Base-by-base conservation (phyloP, 2,888 invertebrate species). In the Mimumesa dahlbomi region DNA sequence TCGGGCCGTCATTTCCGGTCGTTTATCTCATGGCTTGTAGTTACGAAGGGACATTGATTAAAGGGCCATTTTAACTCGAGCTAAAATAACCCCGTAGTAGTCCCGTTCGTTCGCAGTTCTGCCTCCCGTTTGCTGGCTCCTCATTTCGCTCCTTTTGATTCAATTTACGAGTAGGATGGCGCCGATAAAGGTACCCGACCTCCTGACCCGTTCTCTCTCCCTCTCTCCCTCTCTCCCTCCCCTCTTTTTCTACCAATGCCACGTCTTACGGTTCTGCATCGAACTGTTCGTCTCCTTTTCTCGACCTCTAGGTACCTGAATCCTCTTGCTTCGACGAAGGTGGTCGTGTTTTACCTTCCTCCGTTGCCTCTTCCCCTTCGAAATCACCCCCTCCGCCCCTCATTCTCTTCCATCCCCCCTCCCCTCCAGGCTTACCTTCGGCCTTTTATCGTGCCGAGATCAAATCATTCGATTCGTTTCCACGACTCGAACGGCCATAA, bases 1-100 rank as follows among this genome's bases (percentile, higher is more conserved):
- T 88, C 87, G 78, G 82, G 67, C 69, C 81, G 86, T 87, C 85
- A 87, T 88, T 88, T 88, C 86, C 87, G 86, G 87, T 86, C 87
- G 84, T 88, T 86, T 86, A 86, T 88, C 86, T 87, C 84, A 80
- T 79, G 82, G 83, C 82, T 82, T 83, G 85, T 85, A 85, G 82
- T 83, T 82, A 83, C 80, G 80, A 75, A 80, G 77, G 74, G 86
- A 86, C 86, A 85, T 86, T 86, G 86, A 86, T 86, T 85, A 86
- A 86, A 79, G 81, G 83, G 64, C 82, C 85, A 79, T 85, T 87
- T 85, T 84, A 86, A 86, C 81, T 87, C 81, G 75, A 73, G 82
- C 75, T 78, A 75, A 85, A 85, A 83, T 82, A 81, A 80, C 77
- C 48, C 25, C 34, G 38, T 64, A 22, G 45, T 58, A 50, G 57